Conservation (phyloP, 92 coral and sea anemone species). For the Phenganax subtilis region DNA sequence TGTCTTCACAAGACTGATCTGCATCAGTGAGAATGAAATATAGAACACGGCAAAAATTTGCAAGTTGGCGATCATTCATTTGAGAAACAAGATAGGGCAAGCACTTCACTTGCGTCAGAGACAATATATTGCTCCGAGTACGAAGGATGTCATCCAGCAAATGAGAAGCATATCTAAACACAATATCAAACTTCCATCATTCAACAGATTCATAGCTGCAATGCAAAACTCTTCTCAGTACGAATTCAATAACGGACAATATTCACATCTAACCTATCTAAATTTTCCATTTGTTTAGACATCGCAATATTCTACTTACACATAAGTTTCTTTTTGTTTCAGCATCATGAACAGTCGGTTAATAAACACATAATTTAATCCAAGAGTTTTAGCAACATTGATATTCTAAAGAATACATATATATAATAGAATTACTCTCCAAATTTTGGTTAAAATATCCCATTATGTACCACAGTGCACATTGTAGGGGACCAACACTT, state of each 20-base stretch:
- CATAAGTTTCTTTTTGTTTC: conserved; percentile 55
- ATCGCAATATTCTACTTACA: conserved; percentile 52
- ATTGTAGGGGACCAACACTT: conserved; percentile 22
- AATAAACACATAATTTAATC: conserved; percentile 68
- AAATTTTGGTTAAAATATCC: too few species aligned
- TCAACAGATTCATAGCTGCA: neutral
- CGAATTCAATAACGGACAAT: neutral
- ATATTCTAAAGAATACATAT: conserved; percentile 53
- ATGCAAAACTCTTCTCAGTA: neutral
- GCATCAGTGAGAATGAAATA: conserved; percentile 77
- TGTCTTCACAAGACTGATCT: conserved; percentile 78
- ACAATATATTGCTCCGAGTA: conserved; percentile 25
- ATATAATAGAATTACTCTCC: neutral
- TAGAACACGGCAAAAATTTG: conserved; percentile 83
- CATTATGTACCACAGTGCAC: too few species aligned
- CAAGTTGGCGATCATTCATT: conserved; percentile 67
- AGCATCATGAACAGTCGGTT: conserved; percentile 65
- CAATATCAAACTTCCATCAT: neutral
- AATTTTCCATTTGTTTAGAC: neutral
- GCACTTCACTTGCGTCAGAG: conserved; percentile 45
- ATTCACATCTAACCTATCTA: too few species aligned
- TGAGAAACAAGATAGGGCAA: conserved; percentile 59
- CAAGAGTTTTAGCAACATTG: conserved; percentile 61
- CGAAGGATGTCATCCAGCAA: conserved; percentile 31
- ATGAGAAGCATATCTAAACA: conserved; percentile 27